Percentiles rank a stretch among this genome's conserved stretches.
phyloP scores from a whole-genome alignment of 2,113 vertebrate genomes.

The Cisticola juncidis region DNA sequence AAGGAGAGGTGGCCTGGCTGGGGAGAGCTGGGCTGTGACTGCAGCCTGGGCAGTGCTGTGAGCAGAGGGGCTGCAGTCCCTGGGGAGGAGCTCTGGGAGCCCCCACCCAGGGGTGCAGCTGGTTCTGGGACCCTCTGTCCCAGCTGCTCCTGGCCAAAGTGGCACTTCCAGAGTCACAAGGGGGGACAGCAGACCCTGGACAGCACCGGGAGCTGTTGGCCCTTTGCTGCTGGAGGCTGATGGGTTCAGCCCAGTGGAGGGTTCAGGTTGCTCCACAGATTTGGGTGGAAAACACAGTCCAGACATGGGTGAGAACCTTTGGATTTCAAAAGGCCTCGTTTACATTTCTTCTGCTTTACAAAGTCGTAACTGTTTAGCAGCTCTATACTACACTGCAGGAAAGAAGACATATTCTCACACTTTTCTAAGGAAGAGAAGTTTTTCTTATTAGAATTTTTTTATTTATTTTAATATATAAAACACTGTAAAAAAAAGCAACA shows the following conservation, averaged over 20 bases:
- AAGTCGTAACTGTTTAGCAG: slow-evolving; percentile 21
- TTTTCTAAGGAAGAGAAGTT: slow-evolving; percentile 84
- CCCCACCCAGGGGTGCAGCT: rapidly evolving
- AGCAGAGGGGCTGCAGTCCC: background rate
- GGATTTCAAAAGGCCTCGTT: background rate
- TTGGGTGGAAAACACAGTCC: background rate
- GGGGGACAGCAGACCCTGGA: rapidly evolving
- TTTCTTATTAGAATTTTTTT: slow-evolving; percentile 82
- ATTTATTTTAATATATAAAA: slow-evolving; percentile 93
- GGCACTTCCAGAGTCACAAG: background rate
- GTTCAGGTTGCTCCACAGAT: background rate
- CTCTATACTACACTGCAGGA: slow-evolving; percentile 40
- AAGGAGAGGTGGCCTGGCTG: background rate
- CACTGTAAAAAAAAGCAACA: slow-evolving; percentile 72
- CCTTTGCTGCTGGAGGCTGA: background rate
- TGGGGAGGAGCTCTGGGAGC: rapidly evolving
- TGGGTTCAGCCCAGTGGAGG: background rate
- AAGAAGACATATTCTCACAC: slow-evolving; percentile 66
- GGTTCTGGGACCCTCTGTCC: background rate
- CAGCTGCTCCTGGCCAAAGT: background rate
- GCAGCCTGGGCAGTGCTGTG: background rate
- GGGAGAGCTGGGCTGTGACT: background rate
- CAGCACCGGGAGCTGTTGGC: background rate
- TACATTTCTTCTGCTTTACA: slow-evolving; percentile 62
- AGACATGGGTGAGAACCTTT: background rate